A percentile compares a stretch with the other conserved stretches of the same genome.
Conservation (phyloP, 1,140 invertebrate species). For the Camponotus vicinus region DNA sequence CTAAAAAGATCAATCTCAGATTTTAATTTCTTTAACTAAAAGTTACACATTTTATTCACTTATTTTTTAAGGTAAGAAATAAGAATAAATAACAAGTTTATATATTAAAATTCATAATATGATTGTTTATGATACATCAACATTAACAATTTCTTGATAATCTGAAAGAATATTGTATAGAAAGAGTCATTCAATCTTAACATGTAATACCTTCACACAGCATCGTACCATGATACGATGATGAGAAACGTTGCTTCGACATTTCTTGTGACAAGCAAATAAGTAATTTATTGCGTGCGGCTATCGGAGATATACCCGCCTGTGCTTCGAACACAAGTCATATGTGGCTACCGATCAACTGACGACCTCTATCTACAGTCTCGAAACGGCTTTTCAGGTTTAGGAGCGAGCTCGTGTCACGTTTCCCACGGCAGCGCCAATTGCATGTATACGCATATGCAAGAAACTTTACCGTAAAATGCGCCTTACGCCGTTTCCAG, state of each 20-base stretch:
- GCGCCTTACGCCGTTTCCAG: slow-evolving; percentile 66
- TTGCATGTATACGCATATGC: slow-evolving; percentile 66
- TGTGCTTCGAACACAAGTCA: not conserved
- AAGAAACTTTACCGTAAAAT: slow-evolving; percentile 69
- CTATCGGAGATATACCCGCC: slow-evolving; percentile 4
- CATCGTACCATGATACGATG: slow-evolving; percentile 49
- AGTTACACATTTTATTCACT: not conserved
- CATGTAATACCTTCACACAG: slow-evolving; percentile 4
- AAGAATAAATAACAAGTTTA: not conserved
- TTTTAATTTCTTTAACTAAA: not conserved
- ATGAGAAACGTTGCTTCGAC: slow-evolving; percentile 43
- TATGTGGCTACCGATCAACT: slow-evolving; percentile 24
- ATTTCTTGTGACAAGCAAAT: slow-evolving; percentile 64
- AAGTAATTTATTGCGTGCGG: slow-evolving; percentile 71
- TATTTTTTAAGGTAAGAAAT: not conserved
- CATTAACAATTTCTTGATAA: not conserved
- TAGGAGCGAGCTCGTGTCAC: slow-evolving; percentile 71
- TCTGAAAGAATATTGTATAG: slow-evolving; percentile 3
- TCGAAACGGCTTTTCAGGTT: slow-evolving; percentile 72
- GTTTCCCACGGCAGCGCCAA: slow-evolving; percentile 72
- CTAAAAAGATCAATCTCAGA: not conserved
- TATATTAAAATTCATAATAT: slow-evolving; percentile 1
- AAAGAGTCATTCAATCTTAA: slow-evolving; percentile 36
- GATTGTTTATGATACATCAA: not conserved
- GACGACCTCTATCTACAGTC: slow-evolving; percentile 68